phyloP scores from a whole-genome alignment of 1,140 invertebrate species.

The Tetranychus urticae region DNA sequence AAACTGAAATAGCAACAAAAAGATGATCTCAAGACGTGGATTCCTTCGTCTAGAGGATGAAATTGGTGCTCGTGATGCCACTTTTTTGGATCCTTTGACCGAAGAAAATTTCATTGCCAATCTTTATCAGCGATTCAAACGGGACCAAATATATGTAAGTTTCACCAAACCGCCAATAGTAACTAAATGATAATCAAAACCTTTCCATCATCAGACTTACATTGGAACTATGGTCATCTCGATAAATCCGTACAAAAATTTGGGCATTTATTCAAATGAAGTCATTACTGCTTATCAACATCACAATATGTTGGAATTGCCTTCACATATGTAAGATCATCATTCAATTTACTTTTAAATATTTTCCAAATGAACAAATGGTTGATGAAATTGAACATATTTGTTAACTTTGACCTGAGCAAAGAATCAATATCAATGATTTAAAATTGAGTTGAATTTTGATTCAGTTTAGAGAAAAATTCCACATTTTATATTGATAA shows the following conservation, averaged over 20 bases:
- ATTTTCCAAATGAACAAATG: too few relatives aligned
- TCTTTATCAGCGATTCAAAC: slow-evolving; percentile 44
- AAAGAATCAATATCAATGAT: too few relatives aligned
- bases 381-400: too few relatives aligned
- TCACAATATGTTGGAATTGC: slow-evolving; percentile 52
- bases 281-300: slow-evolving; percentile 47
- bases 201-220: slow-evolving; percentile 34
- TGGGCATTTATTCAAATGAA: slow-evolving; percentile 50
- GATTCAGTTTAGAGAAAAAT: too few relatives aligned
- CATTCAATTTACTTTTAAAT: background rate
- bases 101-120: slow-evolving; percentile 50
- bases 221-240: slow-evolving; percentile 45
- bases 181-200: background rate
- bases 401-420: too few relatives aligned
- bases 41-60: slow-evolving; percentile 15
- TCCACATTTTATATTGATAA: too few relatives aligned
- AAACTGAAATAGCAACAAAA: background rate
- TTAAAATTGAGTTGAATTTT: too few relatives aligned
- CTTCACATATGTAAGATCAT: slow-evolving; percentile 57
- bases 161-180: background rate
- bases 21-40: background rate
- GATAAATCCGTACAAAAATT: slow-evolving; percentile 49
- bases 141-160: slow-evolving; percentile 51
- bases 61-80: slow-evolving; percentile 46
- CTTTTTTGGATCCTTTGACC: slow-evolving; percentile 38